These are phyloP conservation scores for Arrhopalites spinosus DNA, from an alignment of 2,888 invertebrate species.

Conservation along the genomic window DNA sequence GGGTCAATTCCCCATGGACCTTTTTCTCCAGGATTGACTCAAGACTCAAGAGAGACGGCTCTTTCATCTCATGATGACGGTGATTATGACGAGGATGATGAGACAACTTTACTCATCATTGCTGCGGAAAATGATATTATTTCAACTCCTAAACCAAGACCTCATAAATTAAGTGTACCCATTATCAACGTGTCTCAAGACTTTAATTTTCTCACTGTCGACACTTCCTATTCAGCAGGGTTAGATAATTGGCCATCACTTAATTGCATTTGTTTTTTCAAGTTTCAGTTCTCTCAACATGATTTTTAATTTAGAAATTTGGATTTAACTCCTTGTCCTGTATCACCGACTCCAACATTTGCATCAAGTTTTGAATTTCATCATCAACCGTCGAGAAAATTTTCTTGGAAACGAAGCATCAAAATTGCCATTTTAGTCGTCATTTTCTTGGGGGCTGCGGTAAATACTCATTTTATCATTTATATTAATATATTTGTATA, in stretches of 20 bases:
- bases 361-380: constrained; percentile 43
- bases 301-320: not conserved
- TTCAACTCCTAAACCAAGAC: not conserved
- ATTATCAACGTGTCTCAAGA: constrained; percentile 43
- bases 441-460: constrained; percentile 45
- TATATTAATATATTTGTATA: not conserved
- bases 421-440: constrained; percentile 47
- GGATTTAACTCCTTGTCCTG: constrained; percentile 22
- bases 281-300: not conserved
- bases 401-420: constrained; percentile 47
- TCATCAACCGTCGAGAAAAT: constrained; percentile 39
- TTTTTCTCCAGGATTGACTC: not conserved
- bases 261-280: not conserved
- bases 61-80: not conserved
- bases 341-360: constrained; percentile 44
- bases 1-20: not conserved
- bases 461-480: constrained; percentile 37
- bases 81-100: not conserved
- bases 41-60: not conserved
- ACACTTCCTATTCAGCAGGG: constrained; percentile 33
- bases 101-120: not conserved
- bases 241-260: not conserved
- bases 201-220: constrained; percentile 46
- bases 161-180: constrained; percentile 32
- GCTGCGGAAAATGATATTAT: not conserved